These are phyloP conservation scores for Cichladusa arquata DNA, from an alignment of 2,113 vertebrate species.

Conservation along the genomic window DNA sequence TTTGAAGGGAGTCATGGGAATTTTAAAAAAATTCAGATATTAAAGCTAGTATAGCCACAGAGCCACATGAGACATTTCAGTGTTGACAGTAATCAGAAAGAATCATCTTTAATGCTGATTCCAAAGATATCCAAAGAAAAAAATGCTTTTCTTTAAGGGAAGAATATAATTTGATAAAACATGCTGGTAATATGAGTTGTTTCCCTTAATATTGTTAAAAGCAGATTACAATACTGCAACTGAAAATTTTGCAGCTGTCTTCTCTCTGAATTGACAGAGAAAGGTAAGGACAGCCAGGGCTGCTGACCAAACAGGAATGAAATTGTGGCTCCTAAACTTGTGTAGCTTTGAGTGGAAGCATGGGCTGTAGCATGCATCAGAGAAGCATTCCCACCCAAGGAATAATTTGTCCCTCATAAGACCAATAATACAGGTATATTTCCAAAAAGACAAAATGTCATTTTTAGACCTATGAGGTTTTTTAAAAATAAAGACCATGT, in stretches of 20 bases:
- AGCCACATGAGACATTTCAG: background rate
- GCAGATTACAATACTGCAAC: background rate
- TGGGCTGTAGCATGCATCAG: background rate
- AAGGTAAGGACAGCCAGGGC: background rate
- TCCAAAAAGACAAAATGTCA: background rate
- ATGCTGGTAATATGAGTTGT: background rate
- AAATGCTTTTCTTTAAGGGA: background rate
- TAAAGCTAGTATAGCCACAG: background rate
- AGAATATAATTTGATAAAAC: conserved; percentile 4
- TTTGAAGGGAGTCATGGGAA: background rate
- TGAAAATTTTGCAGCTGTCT: background rate
- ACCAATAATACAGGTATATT: background rate
- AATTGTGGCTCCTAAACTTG: background rate
- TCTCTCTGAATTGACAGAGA: background rate
- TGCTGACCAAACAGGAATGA: background rate
- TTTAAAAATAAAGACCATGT: background rate
- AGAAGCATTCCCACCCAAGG: background rate
- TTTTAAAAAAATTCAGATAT: background rate
- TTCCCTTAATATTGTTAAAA: conserved; percentile 5
- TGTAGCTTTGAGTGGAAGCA: background rate
- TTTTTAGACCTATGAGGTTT: background rate
- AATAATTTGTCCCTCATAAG: background rate
- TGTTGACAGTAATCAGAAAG: conserved; percentile 31
- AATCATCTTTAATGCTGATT: background rate
- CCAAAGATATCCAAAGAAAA: background rate